These are phyloP conservation scores for Drosophila elegans DNA, from an alignment of 1,140 invertebrate species.

Conservation along the genomic window DNA sequence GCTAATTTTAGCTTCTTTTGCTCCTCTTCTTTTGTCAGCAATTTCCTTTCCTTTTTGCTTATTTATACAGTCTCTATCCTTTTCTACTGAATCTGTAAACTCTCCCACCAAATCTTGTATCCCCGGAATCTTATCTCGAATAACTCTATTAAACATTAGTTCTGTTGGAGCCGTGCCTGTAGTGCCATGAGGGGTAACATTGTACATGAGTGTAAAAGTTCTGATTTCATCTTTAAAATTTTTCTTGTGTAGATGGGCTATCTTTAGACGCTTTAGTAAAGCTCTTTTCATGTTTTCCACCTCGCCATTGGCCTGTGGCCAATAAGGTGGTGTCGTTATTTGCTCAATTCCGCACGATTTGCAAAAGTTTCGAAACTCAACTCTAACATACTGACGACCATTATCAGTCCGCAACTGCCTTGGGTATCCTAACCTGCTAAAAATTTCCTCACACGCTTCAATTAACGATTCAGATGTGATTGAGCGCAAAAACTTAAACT, in stretches of 20 bases:
- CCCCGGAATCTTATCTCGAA: conserved; percentile 34
- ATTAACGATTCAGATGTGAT: no score
- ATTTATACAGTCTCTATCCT: no score
- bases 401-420: no score
- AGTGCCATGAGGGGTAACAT: conserved; percentile 51
- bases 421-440: no score
- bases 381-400: no score
- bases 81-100: no score
- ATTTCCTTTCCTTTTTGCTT: background rate
- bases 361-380: background rate
- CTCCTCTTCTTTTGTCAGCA: background rate
- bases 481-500: background rate
- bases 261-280: no score
- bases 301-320: no score
- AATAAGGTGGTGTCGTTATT: no score
- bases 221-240: background rate
- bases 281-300: no score
- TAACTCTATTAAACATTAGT: conserved; percentile 31
- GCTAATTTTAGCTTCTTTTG: background rate
- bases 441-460: no score
- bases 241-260: background rate
- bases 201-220: conserved; percentile 24
- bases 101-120: no score
- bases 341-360: background rate
- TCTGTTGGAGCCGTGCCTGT: conserved; percentile 47